Evolutionary conservation across 1,140 invertebrate genomes (phyloP).

Genomic region (Drosophila ficusphila): DNA sequence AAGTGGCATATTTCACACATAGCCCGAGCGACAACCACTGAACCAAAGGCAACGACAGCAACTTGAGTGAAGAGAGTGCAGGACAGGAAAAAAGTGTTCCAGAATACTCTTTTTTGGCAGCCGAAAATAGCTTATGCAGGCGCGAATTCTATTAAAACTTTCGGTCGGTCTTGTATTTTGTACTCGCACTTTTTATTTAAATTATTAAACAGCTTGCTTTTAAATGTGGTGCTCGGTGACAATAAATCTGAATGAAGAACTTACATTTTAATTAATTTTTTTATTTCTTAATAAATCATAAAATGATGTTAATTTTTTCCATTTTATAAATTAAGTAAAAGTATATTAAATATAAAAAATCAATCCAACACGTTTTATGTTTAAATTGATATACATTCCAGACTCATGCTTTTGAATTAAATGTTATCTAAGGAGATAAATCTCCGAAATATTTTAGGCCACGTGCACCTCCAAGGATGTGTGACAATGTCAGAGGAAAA

Average conservation of each 20-base stretch:
- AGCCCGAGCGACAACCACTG: conserved; percentile 56
- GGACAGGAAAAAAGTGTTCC: neutral
- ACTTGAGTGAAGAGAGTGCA: conserved; percentile 22
- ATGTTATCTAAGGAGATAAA: neutral
- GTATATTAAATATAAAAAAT: no score
- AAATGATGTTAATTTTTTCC: no score
- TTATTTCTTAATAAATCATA: no score
- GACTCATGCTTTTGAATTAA: neutral
- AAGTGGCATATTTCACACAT: conserved; percentile 82
- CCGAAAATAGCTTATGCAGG: neutral
- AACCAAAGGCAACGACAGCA: conserved; percentile 48
- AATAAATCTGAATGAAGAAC: no score
- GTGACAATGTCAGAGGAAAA: neutral
- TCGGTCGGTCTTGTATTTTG: no score
- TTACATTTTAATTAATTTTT: no score
- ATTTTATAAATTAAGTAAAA: no score
- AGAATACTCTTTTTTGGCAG: conserved; percentile 1
- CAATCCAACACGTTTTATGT: no score
- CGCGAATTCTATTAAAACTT: neutral
- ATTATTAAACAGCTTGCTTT: no score
- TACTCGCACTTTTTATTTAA: no score
- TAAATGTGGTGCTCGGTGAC: no score
- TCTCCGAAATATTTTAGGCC: conserved; percentile 18
- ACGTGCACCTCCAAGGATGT: neutral
- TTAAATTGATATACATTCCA: no score